Evolutionary conservation across 2,113 vertebrate species (phyloP).

Genomic region (Notarius quadriscutis): DNA sequence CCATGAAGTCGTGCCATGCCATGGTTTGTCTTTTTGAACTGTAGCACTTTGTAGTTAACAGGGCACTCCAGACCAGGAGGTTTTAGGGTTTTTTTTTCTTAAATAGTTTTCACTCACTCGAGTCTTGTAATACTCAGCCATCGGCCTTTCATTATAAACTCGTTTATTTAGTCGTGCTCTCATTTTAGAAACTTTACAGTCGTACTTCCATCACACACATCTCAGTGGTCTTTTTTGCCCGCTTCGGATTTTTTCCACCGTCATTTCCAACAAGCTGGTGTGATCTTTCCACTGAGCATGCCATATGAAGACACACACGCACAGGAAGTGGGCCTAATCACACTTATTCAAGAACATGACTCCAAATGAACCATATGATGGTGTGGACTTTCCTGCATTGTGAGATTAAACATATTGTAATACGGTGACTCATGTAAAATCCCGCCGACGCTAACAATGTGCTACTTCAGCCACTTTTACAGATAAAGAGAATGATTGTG

Average conservation of each 20-base stretch:
- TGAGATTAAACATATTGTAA: neutral
- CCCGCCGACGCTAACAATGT: neutral
- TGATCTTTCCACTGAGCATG: conserved; percentile 48
- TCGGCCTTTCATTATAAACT: neutral
- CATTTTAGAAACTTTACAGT: neutral
- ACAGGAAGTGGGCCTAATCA: conserved; percentile 52
- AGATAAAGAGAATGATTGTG: neutral
- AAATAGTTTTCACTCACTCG: neutral
- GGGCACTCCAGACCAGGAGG: neutral
- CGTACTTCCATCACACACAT: neutral
- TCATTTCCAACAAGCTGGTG: conserved; percentile 56
- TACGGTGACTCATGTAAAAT: neutral
- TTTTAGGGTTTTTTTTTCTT: neutral
- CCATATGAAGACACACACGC: conserved; percentile 22
- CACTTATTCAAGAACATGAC: conserved; percentile 45
- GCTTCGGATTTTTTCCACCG: conserved; percentile 48
- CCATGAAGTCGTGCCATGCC: neutral
- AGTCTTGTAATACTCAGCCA: neutral
- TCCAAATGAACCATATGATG: conserved; percentile 29
- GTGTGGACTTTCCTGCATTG: neutral
- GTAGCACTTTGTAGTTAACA: neutral
- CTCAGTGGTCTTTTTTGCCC: conserved; percentile 32
- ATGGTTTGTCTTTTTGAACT: neutral
- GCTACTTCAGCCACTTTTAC: neutral
- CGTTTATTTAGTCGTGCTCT: neutral